phyloP scores from a whole-genome alignment of 2,113 vertebrate species.

The Euleptes europaea region DNA sequence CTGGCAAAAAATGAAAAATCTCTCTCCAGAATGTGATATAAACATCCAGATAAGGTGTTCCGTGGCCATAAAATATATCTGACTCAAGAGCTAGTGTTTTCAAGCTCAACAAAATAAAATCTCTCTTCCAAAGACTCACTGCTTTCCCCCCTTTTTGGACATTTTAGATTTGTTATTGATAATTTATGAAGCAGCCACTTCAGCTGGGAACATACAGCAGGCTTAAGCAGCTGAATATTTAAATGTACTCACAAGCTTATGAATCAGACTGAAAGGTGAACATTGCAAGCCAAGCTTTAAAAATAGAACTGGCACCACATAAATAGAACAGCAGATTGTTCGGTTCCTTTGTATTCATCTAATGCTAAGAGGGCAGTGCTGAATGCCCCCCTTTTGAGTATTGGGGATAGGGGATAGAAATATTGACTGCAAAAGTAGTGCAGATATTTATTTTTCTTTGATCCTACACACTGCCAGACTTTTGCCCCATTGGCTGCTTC shows the following conservation, averaged over 20 bases:
- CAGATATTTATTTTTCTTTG: not conserved
- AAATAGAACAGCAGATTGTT: conserved; percentile 17
- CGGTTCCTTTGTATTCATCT: not conserved
- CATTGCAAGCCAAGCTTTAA: conserved; percentile 1
- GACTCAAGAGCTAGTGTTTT: conserved; percentile 9
- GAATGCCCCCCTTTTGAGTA: not conserved
- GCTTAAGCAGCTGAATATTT: conserved; percentile 27
- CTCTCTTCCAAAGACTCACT: conserved; percentile 1
- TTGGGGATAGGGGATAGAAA: not conserved
- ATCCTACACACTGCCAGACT: not conserved
- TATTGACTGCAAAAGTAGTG: not conserved
- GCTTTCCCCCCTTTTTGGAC: not conserved
- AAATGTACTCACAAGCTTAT: not conserved
- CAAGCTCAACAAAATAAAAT: conserved; percentile 26
- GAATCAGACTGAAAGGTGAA: conserved; percentile 12
- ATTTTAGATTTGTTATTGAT: conserved; percentile 24
- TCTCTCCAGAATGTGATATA: conserved; percentile 13
- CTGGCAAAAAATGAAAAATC: conserved; percentile 8
- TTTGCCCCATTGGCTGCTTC: not conserved
- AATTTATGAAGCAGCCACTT: conserved; percentile 31
- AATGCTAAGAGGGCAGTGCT: not conserved
- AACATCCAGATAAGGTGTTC: not conserved
- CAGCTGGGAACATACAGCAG: conserved; percentile 29
- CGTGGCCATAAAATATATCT: conserved; percentile 6
- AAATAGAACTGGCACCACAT: conserved; percentile 13